Conservation (phyloP, 2,888 invertebrate species). For the Fragum whitleyi region DNA sequence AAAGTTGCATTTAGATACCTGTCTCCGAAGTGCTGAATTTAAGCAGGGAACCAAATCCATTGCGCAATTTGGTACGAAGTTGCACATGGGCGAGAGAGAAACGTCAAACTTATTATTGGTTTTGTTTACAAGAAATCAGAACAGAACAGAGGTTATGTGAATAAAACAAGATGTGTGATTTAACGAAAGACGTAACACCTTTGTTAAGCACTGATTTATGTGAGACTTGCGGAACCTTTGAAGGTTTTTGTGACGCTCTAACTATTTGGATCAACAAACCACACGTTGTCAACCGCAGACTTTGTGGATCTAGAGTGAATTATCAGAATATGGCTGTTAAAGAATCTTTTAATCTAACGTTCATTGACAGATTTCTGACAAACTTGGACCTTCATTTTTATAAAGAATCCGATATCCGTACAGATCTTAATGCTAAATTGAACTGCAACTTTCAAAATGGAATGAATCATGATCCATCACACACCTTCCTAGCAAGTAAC, state of each 20-base stretch:
- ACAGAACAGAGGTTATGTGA: too few species aligned
- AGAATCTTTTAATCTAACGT: background rate
- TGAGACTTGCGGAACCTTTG: slow-evolving; percentile 24
- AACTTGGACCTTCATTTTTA: background rate
- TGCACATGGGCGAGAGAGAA: slow-evolving; percentile 18
- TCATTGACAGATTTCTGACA: background rate
- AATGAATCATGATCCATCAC: background rate
- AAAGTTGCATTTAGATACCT: too few species aligned
- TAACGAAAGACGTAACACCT: background rate
- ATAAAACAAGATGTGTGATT: background rate
- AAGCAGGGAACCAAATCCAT: slow-evolving; percentile 6
- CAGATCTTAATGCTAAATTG: background rate
- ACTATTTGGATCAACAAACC: slow-evolving; percentile 81
- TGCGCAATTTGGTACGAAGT: background rate
- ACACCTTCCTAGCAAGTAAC: too few species aligned
- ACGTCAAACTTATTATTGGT: background rate
- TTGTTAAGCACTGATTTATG: background rate
- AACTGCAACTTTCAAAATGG: background rate
- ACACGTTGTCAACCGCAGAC: slow-evolving; percentile 77
- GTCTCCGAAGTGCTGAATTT: too few species aligned
- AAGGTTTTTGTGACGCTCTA: slow-evolving; percentile 70
- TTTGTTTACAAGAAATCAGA: background rate
- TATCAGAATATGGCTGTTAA: background rate
- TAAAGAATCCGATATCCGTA: background rate
- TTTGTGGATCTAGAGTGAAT: slow-evolving; percentile 73